Percentiles rank a stretch among this genome's conserved stretches.
These are phyloP conservation scores for Serranus cabrilla DNA, from an alignment of 2,797 vertebrate species.

Conservation along the genomic window DNA sequence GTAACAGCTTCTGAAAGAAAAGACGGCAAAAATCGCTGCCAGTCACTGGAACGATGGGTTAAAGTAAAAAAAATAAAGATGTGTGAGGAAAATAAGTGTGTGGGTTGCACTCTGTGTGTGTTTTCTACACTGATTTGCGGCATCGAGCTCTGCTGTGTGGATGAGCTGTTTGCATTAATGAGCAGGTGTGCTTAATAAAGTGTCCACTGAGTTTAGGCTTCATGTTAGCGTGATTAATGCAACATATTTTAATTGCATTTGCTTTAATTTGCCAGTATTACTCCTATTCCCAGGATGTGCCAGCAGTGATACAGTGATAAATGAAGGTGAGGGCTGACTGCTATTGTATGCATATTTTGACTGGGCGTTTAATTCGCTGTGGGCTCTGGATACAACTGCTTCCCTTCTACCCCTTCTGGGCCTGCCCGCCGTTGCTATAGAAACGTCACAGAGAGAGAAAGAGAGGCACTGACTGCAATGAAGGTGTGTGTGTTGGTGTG, in stretches of 20 bases:
- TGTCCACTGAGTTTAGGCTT: conserved; percentile 32
- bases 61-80: background rate
- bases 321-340: conserved; percentile 4
- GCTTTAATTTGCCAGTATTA: conserved; percentile 17
- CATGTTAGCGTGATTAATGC: conserved; percentile 29
- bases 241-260: conserved; percentile 32
- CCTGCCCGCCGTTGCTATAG: conserved; percentile 79
- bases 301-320: conserved; percentile 10
- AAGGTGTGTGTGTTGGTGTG: conserved; percentile 38
- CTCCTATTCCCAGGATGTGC: background rate
- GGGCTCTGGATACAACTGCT: conserved; percentile 41
- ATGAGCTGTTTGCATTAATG: conserved; percentile 18
- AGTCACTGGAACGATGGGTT: too few relatives aligned
- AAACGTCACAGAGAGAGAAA: conserved; percentile 69
- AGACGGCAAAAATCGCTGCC: too few relatives aligned
- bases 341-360: conserved; percentile 37
- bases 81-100: background rate
- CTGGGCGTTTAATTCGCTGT: conserved; percentile 38
- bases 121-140: background rate
- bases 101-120: background rate
- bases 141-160: background rate
- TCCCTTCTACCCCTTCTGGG: conserved; percentile 58
- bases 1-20: too few relatives aligned
- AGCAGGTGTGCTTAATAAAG: conserved; percentile 37
- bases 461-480: conserved; percentile 38